phyloP scores from a whole-genome alignment of 1,140 invertebrate species.

The Drosophila sulfurigaster region DNA sequence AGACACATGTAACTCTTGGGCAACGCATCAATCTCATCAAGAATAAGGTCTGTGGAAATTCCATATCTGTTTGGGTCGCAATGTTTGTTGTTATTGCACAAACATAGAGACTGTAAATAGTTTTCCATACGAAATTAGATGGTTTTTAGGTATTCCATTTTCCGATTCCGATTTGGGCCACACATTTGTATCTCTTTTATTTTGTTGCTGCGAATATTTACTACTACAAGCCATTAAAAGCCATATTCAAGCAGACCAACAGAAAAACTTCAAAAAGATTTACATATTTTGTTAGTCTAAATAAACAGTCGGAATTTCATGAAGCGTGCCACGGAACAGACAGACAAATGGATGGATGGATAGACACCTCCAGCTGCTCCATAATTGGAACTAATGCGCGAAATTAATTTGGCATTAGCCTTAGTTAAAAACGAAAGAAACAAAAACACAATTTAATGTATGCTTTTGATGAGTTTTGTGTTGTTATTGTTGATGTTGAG shows the following conservation, averaged over 20 bases:
- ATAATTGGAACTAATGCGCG: conserved; percentile 76
- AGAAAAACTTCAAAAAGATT: conserved; percentile 68
- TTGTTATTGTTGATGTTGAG: neutral
- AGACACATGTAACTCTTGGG: conserved; percentile 55
- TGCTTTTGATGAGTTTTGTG: conserved; percentile 2
- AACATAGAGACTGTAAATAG: conserved; percentile 20
- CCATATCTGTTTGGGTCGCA: conserved; percentile 11
- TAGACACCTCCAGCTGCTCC: conserved; percentile 34
- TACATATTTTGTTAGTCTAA: conserved; percentile 62
- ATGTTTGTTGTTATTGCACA: conserved; percentile 52
- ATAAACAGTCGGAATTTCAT: conserved; percentile 47
- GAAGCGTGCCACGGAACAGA: conserved; percentile 13
- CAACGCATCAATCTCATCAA: conserved; percentile 68
- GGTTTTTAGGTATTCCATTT: conserved; percentile 14
- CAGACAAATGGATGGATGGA: neutral
- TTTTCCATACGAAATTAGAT: conserved; percentile 15
- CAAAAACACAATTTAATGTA: no score
- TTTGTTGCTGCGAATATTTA: conserved; percentile 41
- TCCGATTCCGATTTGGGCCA: conserved; percentile 32
- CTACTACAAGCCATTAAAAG: conserved; percentile 58
- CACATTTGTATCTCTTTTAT: conserved; percentile 30
- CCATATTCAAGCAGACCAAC: conserved; percentile 35
- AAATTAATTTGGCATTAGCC: conserved; percentile 72
- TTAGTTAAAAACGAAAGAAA: conserved; percentile 16
- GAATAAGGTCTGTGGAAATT: conserved; percentile 40